phyloP scores from a whole-genome alignment of 2,888 invertebrate genomes.

The Parelbella ahira region DNA sequence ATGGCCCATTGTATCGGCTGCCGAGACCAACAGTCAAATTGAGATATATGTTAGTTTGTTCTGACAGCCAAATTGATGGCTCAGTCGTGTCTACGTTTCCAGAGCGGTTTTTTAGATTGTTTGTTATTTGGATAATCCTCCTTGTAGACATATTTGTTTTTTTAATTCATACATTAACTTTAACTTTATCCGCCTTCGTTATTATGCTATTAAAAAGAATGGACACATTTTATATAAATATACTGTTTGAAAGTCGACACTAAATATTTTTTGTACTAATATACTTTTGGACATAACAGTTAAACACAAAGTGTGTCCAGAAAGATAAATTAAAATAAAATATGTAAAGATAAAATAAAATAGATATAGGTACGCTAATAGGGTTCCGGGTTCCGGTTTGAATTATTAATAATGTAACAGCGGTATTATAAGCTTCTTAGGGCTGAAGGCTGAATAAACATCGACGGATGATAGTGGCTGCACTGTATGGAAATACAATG shows the following conservation, averaged over 20 bases:
- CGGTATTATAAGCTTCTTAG: conserved; percentile 74
- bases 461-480: conserved; percentile 34
- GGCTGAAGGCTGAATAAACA: conserved; percentile 67
- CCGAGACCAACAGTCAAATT: conserved; percentile 13
- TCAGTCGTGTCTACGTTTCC: conserved; percentile 8
- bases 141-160: conserved; percentile 4
- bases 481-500: conserved; percentile 28
- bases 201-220: no score
- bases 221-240: no score
- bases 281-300: no score
- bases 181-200: no score
- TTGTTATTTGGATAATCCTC: not conserved
- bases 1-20: conserved; percentile 22
- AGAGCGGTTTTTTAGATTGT: conserved; percentile 5
- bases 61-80: conserved; percentile 16
- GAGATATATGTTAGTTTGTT: conserved; percentile 16
- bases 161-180: not conserved
- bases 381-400: conserved; percentile 54
- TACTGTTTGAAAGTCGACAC: no score
- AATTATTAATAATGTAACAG: conserved; percentile 71
- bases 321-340: no score
- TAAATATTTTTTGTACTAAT: no score
- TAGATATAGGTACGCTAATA: conserved; percentile 61
- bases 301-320: no score
- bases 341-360: conserved; percentile 39